Conservation (phyloP, 2,888 invertebrate species). For the Phengaris arion region DNA sequence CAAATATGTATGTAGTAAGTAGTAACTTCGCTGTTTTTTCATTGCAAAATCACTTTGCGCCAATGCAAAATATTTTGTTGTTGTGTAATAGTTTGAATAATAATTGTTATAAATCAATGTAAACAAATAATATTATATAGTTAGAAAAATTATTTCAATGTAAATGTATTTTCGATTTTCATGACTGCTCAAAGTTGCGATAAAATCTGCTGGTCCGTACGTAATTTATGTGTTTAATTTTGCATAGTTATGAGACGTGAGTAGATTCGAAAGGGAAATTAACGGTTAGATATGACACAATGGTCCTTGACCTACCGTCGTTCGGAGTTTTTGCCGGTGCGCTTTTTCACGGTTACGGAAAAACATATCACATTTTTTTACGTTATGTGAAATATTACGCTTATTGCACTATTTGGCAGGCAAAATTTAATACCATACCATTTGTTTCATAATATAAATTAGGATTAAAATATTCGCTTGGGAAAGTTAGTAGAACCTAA, state of each 20-base stretch:
- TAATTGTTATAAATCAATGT: neutral
- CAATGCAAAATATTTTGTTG: neutral
- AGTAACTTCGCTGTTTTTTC: neutral
- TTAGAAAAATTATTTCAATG: neutral
- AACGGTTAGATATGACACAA: conserved; percentile 53
- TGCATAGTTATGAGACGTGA: conserved; percentile 35
- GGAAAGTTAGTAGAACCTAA: too few relatives aligned
- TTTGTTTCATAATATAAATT: too few relatives aligned
- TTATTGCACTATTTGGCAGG: neutral
- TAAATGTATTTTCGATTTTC: conserved; percentile 21
- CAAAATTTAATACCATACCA: too few relatives aligned
- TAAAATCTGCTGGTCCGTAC: conserved; percentile 15
- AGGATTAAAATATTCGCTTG: too few relatives aligned
- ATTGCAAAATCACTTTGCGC: neutral
- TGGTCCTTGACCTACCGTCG: conserved; percentile 68
- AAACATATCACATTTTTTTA: neutral
- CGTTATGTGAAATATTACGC: neutral
- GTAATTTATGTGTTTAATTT: conserved; percentile 27
- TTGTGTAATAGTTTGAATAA: too few relatives aligned
- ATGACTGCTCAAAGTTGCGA: conserved; percentile 27
- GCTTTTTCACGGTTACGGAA: conserved; percentile 48
- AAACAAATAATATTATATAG: neutral
- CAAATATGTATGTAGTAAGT: neutral
- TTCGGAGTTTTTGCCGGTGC: conserved; percentile 48
- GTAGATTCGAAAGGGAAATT: conserved; percentile 61